A percentile compares a stretch with the other conserved stretches of the same genome.
Conservation (phyloP, 64 coral and sea anemone species). For the Montipora cactus region DNA sequence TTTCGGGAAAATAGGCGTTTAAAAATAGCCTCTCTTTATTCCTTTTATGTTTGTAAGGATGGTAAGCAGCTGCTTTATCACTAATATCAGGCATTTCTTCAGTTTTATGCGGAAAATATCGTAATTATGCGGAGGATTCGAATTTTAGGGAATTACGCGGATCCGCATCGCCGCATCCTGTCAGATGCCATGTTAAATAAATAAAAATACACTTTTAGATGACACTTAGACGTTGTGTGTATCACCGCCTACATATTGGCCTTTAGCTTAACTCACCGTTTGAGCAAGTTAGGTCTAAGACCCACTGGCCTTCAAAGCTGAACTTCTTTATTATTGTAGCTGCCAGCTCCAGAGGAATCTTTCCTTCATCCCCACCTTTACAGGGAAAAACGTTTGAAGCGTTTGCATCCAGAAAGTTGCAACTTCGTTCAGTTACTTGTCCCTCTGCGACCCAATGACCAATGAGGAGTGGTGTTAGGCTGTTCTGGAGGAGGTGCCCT, state of each 20-base stretch:
- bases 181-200: too few species aligned
- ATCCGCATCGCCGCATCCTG: too few species aligned
- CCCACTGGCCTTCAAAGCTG: conserved; percentile 43
- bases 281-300: conserved; percentile 36
- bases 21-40: too few species aligned
- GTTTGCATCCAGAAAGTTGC: not conserved
- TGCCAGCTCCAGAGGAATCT: not conserved
- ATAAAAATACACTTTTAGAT: too few species aligned
- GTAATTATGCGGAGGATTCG: too few species aligned
- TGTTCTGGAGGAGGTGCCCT: conserved; percentile 17
- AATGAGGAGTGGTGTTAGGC: not conserved
- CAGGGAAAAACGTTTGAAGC: conserved; percentile 5
- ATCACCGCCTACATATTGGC: not conserved
- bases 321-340: not conserved
- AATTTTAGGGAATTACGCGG: too few species aligned
- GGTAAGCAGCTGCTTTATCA: too few species aligned
- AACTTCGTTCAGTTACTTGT: not conserved
- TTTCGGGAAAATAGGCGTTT: too few species aligned
- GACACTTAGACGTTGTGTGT: not conserved
- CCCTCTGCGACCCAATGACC: conserved; percentile 13
- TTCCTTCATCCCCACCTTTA: not conserved
- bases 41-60: too few species aligned
- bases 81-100: too few species aligned
- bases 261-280: not conserved
- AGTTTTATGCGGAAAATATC: too few species aligned